phyloP scores from a whole-genome alignment of 2,797 vertebrate genomes.

The Adrianichthys oophorus region DNA sequence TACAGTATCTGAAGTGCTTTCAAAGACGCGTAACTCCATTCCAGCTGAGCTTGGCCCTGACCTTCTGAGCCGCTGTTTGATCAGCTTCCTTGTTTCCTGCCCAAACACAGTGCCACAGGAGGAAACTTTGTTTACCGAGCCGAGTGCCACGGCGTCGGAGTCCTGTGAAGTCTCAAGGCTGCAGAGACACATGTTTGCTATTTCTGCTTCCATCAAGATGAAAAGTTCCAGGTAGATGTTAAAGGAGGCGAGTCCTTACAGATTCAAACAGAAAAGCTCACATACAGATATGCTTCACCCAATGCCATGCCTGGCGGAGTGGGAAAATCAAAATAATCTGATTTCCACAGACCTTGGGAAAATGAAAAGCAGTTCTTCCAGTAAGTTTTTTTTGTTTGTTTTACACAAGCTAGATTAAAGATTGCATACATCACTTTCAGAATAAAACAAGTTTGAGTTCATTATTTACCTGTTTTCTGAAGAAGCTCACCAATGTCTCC shows the following conservation, averaged over 20 bases:
- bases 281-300: constrained; percentile 59
- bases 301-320: constrained; percentile 31
- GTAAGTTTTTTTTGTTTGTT: constrained; percentile 38
- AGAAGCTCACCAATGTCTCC: constrained; percentile 10
- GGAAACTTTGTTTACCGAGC: constrained; percentile 70
- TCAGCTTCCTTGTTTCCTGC: constrained; percentile 74
- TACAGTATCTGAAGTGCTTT: constrained; percentile 33
- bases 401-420: constrained; percentile 51
- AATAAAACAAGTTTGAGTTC: constrained; percentile 13
- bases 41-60: constrained; percentile 50
- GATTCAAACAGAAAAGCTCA: constrained; percentile 58
- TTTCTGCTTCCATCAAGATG: constrained; percentile 58
- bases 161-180: constrained; percentile 75
- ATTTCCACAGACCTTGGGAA: constrained; percentile 67
- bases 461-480: constrained; percentile 10
- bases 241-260: constrained; percentile 48
- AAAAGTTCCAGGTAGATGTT: constrained; percentile 66
- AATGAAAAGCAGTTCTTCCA: constrained; percentile 64
- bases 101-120: constrained; percentile 71
- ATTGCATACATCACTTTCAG: constrained; percentile 5
- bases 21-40: constrained; percentile 39
- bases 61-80: constrained; percentile 70
- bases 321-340: constrained; percentile 60
- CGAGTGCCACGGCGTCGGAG: constrained; percentile 49
- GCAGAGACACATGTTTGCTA: constrained; percentile 68